These are phyloP conservation scores for Sesia bembeciformis DNA, from an alignment of 2,888 invertebrate species.

Conservation along the genomic window DNA sequence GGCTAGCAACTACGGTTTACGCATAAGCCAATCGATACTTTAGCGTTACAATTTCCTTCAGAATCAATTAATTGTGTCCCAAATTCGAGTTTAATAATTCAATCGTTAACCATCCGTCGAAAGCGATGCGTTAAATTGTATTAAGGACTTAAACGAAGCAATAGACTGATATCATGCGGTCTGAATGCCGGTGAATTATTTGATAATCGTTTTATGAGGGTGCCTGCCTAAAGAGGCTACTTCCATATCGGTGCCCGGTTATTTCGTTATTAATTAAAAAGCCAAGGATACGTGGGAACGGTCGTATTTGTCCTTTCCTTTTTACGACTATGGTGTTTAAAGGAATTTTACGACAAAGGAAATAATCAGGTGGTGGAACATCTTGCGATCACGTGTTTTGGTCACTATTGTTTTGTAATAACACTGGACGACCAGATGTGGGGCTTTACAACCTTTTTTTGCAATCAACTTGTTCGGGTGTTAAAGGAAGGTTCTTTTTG, in stretches of 20 bases:
- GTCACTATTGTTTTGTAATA: conserved; percentile 32
- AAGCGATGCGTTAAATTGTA: conserved; percentile 58
- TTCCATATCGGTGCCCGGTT: conserved; percentile 53
- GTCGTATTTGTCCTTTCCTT: conserved; percentile 30
- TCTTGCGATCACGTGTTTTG: conserved; percentile 38
- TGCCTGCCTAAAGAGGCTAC: conserved; percentile 54
- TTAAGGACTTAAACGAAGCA: conserved; percentile 43
- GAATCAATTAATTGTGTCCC: too few species aligned
- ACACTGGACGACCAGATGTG: neutral
- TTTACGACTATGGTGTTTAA: conserved; percentile 49
- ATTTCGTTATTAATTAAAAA: conserved; percentile 65
- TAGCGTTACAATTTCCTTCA: too few species aligned
- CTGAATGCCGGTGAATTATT: conserved; percentile 51
- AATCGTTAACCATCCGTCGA: conserved; percentile 17
- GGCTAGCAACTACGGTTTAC: too few species aligned
- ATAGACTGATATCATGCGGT: conserved; percentile 43
- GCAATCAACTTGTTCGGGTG: neutral
- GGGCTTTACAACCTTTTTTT: neutral
- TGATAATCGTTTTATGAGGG: conserved; percentile 70
- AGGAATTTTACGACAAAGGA: conserved; percentile 37
- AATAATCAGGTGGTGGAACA: conserved; percentile 44
- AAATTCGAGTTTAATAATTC: too few species aligned
- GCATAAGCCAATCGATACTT: too few species aligned
- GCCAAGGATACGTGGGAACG: conserved; percentile 63
- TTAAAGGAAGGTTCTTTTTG: conserved; percentile 26